These are phyloP conservation scores for Colletes latitarsis DNA, from an alignment of 1,140 invertebrate species.

Conservation along the genomic window DNA sequence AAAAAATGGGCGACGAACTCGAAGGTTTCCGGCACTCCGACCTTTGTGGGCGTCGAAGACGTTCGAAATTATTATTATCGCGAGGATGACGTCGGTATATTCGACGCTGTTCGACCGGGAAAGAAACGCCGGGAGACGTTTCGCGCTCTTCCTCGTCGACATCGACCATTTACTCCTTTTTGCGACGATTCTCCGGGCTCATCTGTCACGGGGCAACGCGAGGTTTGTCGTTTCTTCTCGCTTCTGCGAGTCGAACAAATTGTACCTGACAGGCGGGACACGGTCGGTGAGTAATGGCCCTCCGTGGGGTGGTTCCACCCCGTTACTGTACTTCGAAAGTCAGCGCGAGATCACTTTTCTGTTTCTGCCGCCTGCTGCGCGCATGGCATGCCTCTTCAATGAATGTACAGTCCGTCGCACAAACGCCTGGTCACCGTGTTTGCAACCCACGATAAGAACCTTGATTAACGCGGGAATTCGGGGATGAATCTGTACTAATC, in stretches of 20 bases:
- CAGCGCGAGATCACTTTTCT: slow-evolving; percentile 55
- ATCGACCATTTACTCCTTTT: slow-evolving; percentile 17
- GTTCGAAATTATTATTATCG: background rate
- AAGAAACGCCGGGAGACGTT: background rate
- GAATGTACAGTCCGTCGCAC: slow-evolving; percentile 2
- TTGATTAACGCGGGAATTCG: too few species aligned
- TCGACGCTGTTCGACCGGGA: background rate
- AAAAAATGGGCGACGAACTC: too few species aligned
- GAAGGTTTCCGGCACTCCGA: too few species aligned
- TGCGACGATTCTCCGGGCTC: slow-evolving; percentile 40
- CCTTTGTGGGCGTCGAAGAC: background rate
- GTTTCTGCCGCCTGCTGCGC: slow-evolving; percentile 38
- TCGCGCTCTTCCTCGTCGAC: slow-evolving; percentile 9
- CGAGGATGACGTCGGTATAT: background rate
- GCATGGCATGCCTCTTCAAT: slow-evolving; percentile 40
- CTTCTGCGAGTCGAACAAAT: slow-evolving; percentile 61
- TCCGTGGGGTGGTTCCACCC: slow-evolving; percentile 49
- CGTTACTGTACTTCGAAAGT: slow-evolving; percentile 53
- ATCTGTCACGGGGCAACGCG: slow-evolving; percentile 56
- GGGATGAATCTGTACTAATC: too few species aligned
- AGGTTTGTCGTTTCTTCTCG: slow-evolving; percentile 60
- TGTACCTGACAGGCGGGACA: slow-evolving; percentile 63
- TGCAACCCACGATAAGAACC: too few species aligned
- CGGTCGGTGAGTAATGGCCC: slow-evolving; percentile 62
- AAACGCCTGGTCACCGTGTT: too few species aligned